Evolutionary conservation across 23 tunicate genomes (phyloP).

Genomic region (Halocynthia aurantium): DNA sequence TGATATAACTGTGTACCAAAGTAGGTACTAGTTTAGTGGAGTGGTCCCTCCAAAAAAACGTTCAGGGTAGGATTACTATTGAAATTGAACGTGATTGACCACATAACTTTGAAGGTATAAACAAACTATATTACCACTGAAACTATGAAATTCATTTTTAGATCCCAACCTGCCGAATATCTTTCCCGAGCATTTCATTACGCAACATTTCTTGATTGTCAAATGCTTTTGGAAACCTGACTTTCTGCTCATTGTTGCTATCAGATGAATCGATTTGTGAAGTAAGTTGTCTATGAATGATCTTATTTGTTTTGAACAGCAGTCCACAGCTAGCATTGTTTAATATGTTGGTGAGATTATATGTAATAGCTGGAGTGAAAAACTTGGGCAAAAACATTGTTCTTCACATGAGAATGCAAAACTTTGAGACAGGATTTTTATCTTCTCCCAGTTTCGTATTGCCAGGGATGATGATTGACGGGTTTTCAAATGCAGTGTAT

Average conservation of each 20-base stretch:
- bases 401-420: background rate
- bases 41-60: no score
- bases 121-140: background rate
- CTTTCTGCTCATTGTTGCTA: background rate
- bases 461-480: background rate
- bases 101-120: no score
- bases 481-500: background rate
- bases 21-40: no score
- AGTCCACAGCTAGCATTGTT: no score
- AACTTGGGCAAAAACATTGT: no score
- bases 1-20: no score
- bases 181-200: background rate
- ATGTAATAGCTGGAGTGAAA: no score
- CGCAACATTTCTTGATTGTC: background rate
- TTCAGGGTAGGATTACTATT: no score
- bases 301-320: no score
- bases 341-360: no score
- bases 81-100: background rate
- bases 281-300: background rate
- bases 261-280: background rate
- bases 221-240: background rate
- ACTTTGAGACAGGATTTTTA: background rate
- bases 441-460: background rate
- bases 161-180: background rate
- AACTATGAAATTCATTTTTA: background rate